These are phyloP conservation scores for Amniataba percoides DNA, from an alignment of 2,797 vertebrate genomes.

Conservation along the genomic window DNA sequence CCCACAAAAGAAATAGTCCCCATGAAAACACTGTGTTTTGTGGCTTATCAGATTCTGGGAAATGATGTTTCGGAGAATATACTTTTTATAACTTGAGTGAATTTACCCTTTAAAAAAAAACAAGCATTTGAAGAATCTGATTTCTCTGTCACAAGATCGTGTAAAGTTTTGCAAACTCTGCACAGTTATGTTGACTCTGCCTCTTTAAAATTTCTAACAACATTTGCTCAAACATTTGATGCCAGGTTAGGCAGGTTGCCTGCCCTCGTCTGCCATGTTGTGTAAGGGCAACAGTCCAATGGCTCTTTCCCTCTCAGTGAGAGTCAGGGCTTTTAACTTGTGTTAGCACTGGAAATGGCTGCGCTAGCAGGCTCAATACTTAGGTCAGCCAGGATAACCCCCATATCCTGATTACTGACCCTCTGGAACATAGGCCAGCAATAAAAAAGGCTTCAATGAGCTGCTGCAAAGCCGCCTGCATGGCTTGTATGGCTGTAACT, in stretches of 20 bases:
- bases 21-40: not conserved
- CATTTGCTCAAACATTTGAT: slow-evolving; percentile 45
- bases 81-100: slow-evolving; percentile 1
- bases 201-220: slow-evolving; percentile 22
- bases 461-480: slow-evolving; percentile 59
- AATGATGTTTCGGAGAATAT: not conserved
- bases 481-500: slow-evolving; percentile 35
- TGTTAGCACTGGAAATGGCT: slow-evolving; percentile 70
- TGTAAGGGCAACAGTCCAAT: slow-evolving; percentile 30
- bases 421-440: slow-evolving; percentile 80
- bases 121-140: slow-evolving; percentile 7
- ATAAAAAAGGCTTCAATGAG: slow-evolving; percentile 76
- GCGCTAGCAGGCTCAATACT: slow-evolving; percentile 79
- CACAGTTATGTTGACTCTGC: slow-evolving; percentile 22
- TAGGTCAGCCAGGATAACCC: slow-evolving; percentile 89
- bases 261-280: slow-evolving; percentile 30
- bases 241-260: slow-evolving; percentile 35
- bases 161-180: slow-evolving; percentile 10
- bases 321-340: slow-evolving; percentile 59
- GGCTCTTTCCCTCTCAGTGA: slow-evolving; percentile 35
- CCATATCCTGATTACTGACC: slow-evolving; percentile 88
- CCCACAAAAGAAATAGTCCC: not conserved
- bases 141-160: slow-evolving; percentile 13
- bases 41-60: not conserved
- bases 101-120: not conserved